These are phyloP conservation scores for Zaprionus bogoriensis DNA, from an alignment of 2,888 invertebrate genomes.

Conservation along the genomic window DNA sequence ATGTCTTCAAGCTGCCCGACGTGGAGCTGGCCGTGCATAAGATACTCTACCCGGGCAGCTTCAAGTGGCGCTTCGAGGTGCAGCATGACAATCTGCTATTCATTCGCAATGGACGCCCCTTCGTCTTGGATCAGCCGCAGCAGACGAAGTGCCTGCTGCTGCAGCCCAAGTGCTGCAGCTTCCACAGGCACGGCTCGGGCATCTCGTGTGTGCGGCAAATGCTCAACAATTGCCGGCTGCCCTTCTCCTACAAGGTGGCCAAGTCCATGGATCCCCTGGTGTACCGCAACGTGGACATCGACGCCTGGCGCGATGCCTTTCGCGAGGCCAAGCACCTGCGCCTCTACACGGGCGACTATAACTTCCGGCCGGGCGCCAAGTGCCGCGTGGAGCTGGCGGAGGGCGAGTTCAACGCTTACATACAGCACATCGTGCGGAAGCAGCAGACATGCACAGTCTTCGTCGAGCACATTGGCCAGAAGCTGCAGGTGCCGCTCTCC, in stretches of 20 bases:
- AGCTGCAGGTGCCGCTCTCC: background rate
- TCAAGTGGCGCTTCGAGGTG: background rate
- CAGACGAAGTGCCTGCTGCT: conserved; percentile 78
- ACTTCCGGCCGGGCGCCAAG: conserved; percentile 3
- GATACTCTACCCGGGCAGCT: background rate
- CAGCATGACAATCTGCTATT: background rate
- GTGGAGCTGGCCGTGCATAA: background rate
- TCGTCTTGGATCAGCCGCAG: conserved; percentile 81
- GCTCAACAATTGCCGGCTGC: background rate
- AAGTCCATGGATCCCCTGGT: conserved; percentile 94
- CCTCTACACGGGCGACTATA: background rate
- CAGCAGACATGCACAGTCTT: background rate
- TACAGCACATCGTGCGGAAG: background rate
- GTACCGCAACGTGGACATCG: conserved; percentile 95
- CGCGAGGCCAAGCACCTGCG: background rate
- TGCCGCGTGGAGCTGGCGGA: background rate
- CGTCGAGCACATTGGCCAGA: background rate
- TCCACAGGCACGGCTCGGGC: background rate
- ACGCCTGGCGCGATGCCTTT: conserved; percentile 89
- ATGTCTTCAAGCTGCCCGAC: background rate
- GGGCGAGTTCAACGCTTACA: background rate
- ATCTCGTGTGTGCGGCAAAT: background rate
- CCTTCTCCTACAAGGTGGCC: conserved; percentile 95
- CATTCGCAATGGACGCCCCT: conserved; percentile 77
- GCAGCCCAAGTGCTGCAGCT: background rate